These are phyloP conservation scores for Aphidius gifuensis DNA, from an alignment of 1,140 invertebrate genomes.

Conservation along the genomic window DNA sequence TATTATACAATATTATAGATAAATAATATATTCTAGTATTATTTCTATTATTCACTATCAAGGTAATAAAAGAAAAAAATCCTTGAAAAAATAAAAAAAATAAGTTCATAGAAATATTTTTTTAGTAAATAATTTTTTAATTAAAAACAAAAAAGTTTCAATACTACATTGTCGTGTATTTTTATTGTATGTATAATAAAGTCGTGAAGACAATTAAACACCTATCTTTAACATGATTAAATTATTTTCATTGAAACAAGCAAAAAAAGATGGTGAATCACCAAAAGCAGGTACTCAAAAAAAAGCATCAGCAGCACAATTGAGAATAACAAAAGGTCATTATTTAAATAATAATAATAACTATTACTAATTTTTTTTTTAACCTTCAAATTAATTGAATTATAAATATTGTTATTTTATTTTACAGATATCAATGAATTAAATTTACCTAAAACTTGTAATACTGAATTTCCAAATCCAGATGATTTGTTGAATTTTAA, in stretches of 20 bases:
- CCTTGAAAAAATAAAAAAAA: too few relatives aligned
- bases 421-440: constrained; percentile 94
- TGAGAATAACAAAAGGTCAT: constrained; percentile 94
- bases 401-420: constrained; percentile 1
- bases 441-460: constrained; percentile 95
- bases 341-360: constrained; percentile 1
- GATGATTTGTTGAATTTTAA: constrained; percentile 96
- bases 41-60: too few relatives aligned
- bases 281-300: constrained; percentile 77
- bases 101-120: too few relatives aligned
- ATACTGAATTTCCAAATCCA: constrained; percentile 92
- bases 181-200: constrained; percentile 36
- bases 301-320: constrained; percentile 90
- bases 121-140: too few relatives aligned
- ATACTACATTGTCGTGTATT: background rate
- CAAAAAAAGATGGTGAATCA: constrained; percentile 94
- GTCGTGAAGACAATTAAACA: constrained; percentile 15
- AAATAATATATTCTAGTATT: too few relatives aligned
- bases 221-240: constrained; percentile 78
- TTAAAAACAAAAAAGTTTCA: too few relatives aligned
- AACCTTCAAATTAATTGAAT: background rate
- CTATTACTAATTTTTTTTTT: constrained; percentile 8
- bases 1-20: too few relatives aligned
- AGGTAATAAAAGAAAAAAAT: too few relatives aligned
- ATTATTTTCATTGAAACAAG: constrained; percentile 95